phyloP scores from a whole-genome alignment of 1,140 invertebrate species.

The Drosophila melanica region DNA sequence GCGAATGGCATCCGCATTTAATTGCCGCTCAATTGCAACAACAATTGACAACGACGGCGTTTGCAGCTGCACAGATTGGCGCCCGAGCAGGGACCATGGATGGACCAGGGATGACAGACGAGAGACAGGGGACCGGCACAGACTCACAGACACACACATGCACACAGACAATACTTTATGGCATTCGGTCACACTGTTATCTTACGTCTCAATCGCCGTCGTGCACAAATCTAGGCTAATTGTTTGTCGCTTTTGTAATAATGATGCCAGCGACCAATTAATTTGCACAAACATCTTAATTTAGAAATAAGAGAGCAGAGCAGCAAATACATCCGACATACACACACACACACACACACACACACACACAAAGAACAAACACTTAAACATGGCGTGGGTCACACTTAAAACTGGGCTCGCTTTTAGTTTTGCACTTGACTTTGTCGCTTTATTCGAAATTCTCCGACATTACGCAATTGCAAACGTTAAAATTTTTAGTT shows the following conservation, averaged over 20 bases:
- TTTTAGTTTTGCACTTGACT: constrained; percentile 5
- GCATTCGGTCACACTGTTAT: constrained; percentile 22
- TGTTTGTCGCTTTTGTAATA: constrained; percentile 82
- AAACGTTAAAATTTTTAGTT: background rate
- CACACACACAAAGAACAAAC: background rate
- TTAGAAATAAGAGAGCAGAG: constrained; percentile 60
- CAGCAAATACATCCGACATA: constrained; percentile 23
- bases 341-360: constrained; percentile 10
- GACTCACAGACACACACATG: constrained; percentile 5
- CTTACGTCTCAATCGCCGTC: constrained; percentile 12
- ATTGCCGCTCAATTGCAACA: constrained; percentile 70
- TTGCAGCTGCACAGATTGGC: constrained; percentile 61
- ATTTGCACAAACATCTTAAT: constrained; percentile 83
- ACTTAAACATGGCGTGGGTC: constrained; percentile 11
- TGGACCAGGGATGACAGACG: too few species aligned
- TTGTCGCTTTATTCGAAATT: background rate
- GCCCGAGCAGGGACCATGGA: constrained; percentile 1
- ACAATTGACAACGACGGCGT: constrained; percentile 24
- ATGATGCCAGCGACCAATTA: constrained; percentile 82
- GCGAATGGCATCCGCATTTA: constrained; percentile 61
- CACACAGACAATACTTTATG: constrained; percentile 10
- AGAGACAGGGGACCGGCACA: background rate
- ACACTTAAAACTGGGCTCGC: constrained; percentile 10
- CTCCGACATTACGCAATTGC: background rate
- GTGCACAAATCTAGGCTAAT: constrained; percentile 76